phyloP scores from a whole-genome alignment of 2,888 invertebrate genomes.

The Cinara cedri region DNA sequence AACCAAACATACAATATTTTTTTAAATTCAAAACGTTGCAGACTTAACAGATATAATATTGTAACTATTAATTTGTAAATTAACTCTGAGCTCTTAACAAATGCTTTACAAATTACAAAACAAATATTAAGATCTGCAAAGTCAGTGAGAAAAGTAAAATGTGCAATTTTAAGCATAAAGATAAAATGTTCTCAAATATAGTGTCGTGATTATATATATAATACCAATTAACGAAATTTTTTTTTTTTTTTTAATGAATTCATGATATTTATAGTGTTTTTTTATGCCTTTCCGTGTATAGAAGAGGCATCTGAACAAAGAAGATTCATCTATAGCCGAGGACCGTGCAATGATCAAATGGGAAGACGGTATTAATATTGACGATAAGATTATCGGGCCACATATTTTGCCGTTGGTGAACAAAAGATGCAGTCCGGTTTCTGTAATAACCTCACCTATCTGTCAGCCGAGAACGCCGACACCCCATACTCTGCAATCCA shows the following conservation, averaged over 20 bases:
- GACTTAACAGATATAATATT: no score
- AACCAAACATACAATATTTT: no score
- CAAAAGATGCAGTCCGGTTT: slow-evolving; percentile 61
- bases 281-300: neutral
- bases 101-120: no score
- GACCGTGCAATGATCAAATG: slow-evolving; percentile 57
- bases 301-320: slow-evolving; percentile 51
- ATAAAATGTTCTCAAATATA: neutral
- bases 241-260: neutral
- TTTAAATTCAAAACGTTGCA: no score
- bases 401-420: slow-evolving; percentile 56
- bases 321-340: slow-evolving; percentile 4
- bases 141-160: no score
- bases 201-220: neutral
- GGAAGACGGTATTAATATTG: slow-evolving; percentile 26
- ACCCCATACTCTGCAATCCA: slow-evolving; percentile 61
- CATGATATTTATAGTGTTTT: neutral
- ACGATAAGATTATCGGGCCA: slow-evolving; percentile 5
- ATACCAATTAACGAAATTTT: neutral
- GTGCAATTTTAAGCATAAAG: no score
- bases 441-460: slow-evolving; percentile 61
- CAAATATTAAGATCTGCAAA: no score
- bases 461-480: slow-evolving; percentile 54
- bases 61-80: no score
- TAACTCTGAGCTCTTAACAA: no score